phyloP scores from a whole-genome alignment of 2,113 vertebrate species.

The Porphyrio hochstetteri region DNA sequence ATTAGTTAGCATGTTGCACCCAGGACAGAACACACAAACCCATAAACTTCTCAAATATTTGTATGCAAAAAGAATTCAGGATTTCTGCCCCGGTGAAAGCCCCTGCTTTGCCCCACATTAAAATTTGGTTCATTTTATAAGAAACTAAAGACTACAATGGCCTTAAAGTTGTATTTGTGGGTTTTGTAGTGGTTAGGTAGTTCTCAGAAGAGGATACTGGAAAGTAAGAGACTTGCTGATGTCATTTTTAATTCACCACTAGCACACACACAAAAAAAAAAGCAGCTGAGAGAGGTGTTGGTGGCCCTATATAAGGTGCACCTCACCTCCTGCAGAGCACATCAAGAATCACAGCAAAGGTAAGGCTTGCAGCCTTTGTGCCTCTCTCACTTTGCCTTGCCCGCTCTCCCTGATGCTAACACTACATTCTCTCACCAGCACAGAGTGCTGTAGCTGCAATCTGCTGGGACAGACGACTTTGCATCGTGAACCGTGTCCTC shows the following conservation, averaged over 20 bases:
- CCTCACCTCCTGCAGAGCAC: conserved; percentile 28
- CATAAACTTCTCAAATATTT: not conserved
- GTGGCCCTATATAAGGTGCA: conserved; percentile 72
- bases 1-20: not conserved
- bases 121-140: conserved; percentile 28
- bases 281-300: conserved; percentile 12
- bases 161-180: conserved; percentile 63
- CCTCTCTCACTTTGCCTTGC: not conserved
- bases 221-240: conserved; percentile 79
- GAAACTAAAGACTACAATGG: conserved; percentile 41
- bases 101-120: not conserved
- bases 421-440: conserved; percentile 20
- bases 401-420: not conserved
- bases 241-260: conserved; percentile 66
- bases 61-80: not conserved
- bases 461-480: not conserved
- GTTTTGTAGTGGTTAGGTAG: conserved; percentile 72
- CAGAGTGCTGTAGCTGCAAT: not conserved
- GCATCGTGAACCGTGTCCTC: conserved; percentile 37
- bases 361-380: conserved; percentile 40
- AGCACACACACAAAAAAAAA: not conserved
- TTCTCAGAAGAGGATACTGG: conserved; percentile 79
- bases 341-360: conserved; percentile 53
- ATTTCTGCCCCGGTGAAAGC: not conserved
- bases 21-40: not conserved